Percentiles rank a stretch among this genome's conserved stretches.
Evolutionary conservation across 2,888 invertebrate genomes (phyloP).

Genomic region (Pterostichus madidus): DNA sequence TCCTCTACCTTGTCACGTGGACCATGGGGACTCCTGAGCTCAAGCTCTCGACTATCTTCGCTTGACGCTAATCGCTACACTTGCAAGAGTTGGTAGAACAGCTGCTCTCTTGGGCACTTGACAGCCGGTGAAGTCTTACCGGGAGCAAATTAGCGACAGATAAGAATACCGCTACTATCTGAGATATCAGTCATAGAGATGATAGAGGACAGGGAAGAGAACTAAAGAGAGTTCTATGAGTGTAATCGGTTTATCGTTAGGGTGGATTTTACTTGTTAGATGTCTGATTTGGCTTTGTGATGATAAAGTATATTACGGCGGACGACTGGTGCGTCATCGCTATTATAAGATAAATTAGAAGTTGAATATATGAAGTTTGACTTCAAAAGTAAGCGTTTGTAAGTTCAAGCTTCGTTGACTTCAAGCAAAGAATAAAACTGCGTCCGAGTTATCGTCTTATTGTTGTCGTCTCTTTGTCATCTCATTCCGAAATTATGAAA

Average conservation of each 20-base stretch:
- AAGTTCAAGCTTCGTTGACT: too few species aligned
- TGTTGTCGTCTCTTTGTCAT: too few species aligned
- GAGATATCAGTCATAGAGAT: constrained; percentile 1
- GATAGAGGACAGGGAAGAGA: neutral
- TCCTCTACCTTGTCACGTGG: too few species aligned
- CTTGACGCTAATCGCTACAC: constrained; percentile 15
- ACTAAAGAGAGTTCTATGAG: neutral
- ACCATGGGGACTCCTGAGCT: too few species aligned
- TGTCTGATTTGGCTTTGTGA: neutral
- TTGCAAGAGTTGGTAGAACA: neutral
- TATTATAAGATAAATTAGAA: too few species aligned
- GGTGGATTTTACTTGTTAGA: neutral
- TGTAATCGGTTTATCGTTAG: constrained; percentile 12
- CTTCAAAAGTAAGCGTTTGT: too few species aligned
- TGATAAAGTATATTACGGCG: too few species aligned
- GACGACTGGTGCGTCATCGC: too few species aligned
- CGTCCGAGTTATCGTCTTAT: too few species aligned
- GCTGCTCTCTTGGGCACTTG: constrained; percentile 1
- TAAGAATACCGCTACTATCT: constrained; percentile 12
- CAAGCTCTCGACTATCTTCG: neutral
- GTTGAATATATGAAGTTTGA: too few species aligned
- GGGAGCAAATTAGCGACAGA: constrained; percentile 8
- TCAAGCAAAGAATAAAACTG: too few species aligned
- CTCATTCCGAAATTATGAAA: too few species aligned
- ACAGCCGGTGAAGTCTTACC: constrained; percentile 2